These are phyloP conservation scores for Lumbricus terrestris DNA, from an alignment of 2,888 invertebrate genomes.

Conservation along the genomic window DNA sequence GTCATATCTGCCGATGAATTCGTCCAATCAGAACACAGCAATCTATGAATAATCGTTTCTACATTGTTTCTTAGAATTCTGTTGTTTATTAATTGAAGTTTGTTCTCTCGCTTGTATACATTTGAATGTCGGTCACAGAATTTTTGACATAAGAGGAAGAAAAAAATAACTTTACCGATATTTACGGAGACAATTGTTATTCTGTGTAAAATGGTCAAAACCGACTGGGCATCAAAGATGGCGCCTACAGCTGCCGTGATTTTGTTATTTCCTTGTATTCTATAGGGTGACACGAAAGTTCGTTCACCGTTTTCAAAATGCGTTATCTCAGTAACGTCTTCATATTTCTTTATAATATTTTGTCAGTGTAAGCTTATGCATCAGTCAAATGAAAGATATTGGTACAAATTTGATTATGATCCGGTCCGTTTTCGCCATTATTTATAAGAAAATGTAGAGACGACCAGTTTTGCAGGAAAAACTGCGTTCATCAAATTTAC, in stretches of 20 bases:
- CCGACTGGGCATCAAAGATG: background rate
- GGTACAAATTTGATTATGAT: too few species aligned
- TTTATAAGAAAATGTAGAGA: too few species aligned
- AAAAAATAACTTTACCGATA: background rate
- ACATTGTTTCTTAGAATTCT: background rate
- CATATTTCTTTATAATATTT: too few species aligned
- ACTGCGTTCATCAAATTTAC: too few species aligned
- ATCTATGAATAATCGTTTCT: conserved; percentile 3
- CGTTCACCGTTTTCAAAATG: too few species aligned
- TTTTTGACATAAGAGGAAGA: background rate
- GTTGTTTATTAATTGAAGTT: background rate
- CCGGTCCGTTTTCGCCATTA: too few species aligned
- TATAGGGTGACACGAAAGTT: background rate
- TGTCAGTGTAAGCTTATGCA: too few species aligned
- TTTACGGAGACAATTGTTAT: background rate
- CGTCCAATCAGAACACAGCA: background rate
- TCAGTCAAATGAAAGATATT: too few species aligned
- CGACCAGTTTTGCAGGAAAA: too few species aligned
- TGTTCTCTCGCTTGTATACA: background rate
- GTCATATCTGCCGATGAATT: background rate
- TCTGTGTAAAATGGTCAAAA: background rate
- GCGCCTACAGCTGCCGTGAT: background rate
- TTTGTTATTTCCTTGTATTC: background rate
- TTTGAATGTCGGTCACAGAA: background rate
- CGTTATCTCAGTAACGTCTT: too few species aligned